A percentile compares a stretch with the other conserved stretches of the same genome.
Conservation (phyloP, 2,113 vertebrate genomes). For the Blennius ocellaris region DNA sequence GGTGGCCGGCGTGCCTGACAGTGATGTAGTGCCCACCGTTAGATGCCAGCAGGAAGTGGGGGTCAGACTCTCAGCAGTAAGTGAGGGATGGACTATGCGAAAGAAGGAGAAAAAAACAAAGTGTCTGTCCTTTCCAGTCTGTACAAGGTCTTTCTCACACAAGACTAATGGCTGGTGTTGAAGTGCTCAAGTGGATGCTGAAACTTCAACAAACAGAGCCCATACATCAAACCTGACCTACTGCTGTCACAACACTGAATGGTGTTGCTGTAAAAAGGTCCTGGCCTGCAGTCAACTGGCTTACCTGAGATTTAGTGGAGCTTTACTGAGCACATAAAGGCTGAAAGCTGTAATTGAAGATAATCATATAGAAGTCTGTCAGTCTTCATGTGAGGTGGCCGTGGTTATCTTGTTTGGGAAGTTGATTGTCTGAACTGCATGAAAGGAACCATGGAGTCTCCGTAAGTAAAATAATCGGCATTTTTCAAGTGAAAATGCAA, state of each 20-base stretch:
- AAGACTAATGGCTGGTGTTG: constrained; percentile 78
- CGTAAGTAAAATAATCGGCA: too few species aligned
- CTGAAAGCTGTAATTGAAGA: neutral
- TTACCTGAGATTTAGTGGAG: neutral
- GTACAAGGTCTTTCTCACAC: constrained; percentile 70
- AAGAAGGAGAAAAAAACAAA: constrained; percentile 43
- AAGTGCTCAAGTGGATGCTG: constrained; percentile 75
- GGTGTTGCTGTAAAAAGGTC: constrained; percentile 19
- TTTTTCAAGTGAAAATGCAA: too few species aligned
- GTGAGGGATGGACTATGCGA: constrained; percentile 54
- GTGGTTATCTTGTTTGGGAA: too few species aligned
- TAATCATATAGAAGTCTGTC: neutral
- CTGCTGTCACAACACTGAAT: constrained; percentile 51
- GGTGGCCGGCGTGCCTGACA: constrained; percentile 87
- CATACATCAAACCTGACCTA: constrained; percentile 68
- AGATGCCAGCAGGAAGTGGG: constrained; percentile 80
- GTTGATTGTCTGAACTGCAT: too few species aligned
- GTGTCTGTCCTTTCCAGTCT: constrained; percentile 44
- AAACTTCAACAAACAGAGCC: constrained; percentile 64
- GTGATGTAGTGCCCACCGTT: constrained; percentile 88
- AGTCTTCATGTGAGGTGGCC: neutral
- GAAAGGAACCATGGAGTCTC: too few species aligned
- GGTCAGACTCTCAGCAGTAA: constrained; percentile 70
- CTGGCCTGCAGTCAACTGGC: constrained; percentile 10
- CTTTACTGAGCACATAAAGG: neutral